These are phyloP conservation scores for Poeciliopsis gracilis DNA, from an alignment of 2,797 vertebrate genomes.

Conservation along the genomic window DNA sequence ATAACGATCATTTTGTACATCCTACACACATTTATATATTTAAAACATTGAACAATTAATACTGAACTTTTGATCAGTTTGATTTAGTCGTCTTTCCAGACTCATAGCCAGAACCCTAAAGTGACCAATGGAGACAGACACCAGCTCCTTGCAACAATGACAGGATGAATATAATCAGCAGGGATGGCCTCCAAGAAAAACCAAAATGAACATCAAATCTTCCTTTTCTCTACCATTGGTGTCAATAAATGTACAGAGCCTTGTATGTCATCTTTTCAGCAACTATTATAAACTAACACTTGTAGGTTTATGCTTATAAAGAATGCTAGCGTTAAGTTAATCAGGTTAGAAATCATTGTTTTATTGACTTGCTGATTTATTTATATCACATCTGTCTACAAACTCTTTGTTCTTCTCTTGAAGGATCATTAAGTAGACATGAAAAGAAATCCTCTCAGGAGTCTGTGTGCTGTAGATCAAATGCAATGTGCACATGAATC, in stretches of 20 bases:
- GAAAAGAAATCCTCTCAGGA: conserved; percentile 62
- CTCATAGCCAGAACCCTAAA: no score
- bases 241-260: not conserved
- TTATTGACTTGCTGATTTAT: conserved; percentile 46
- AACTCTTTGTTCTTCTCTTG: conserved; percentile 63
- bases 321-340: conserved; percentile 20
- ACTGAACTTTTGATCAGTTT: no score
- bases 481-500: conserved; percentile 61
- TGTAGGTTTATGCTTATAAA: conserved; percentile 13
- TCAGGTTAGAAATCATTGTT: conserved; percentile 12
- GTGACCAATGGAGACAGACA: not conserved
- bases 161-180: not conserved
- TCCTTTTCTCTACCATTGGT: not conserved
- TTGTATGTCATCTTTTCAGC: not conserved
- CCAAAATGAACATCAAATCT: not conserved
- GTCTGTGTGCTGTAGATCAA: conserved; percentile 61
- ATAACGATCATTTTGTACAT: no score
- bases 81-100: no score
- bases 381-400: conserved; percentile 34
- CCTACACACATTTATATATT: no score
- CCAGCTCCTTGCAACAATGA: not conserved
- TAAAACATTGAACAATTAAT: no score
- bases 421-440: conserved; percentile 57
- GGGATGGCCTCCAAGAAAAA: not conserved
- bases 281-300: conserved; percentile 3